Evolutionary conservation across 2,113 vertebrate genomes (phyloP).

Genomic region (Coptodon bakossiorum): DNA sequence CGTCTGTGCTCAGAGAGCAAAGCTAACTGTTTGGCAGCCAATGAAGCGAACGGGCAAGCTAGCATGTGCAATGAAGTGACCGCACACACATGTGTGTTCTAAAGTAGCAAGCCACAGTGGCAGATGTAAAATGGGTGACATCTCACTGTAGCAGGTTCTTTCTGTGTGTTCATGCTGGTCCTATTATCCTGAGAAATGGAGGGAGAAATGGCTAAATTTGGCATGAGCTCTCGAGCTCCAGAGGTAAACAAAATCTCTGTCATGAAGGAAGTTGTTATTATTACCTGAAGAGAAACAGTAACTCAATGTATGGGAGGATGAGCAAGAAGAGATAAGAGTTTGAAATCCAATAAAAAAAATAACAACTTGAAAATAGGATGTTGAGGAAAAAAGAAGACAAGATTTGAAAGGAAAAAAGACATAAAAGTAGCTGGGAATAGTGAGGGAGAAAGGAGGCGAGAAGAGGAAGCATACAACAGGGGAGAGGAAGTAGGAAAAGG

Average conservation of each 20-base stretch:
- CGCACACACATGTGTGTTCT: neutral
- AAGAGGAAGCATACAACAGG: neutral
- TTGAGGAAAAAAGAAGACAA: neutral
- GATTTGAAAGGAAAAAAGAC: neutral
- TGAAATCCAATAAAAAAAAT: neutral
- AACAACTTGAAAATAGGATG: conserved; percentile 13
- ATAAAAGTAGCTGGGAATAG: neutral
- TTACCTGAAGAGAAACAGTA: neutral
- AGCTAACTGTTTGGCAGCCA: conserved; percentile 58
- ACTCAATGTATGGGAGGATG: neutral
- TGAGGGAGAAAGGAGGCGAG: neutral
- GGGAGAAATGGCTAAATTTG: conserved; percentile 9
- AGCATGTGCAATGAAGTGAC: conserved; percentile 18
- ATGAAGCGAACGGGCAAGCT: conserved; percentile 7
- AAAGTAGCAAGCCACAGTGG: conserved; percentile 16
- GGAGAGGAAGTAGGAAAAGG: neutral
- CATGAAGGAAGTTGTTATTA: neutral
- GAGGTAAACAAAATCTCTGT: neutral
- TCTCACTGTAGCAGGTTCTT: conserved; percentile 15
- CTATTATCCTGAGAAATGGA: conserved; percentile 6
- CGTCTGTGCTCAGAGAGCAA: conserved; percentile 52
- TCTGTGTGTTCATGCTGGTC: neutral
- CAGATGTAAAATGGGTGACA: conserved; percentile 38
- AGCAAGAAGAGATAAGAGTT: neutral
- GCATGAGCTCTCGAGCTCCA: neutral